phyloP scores from a whole-genome alignment of 2,888 invertebrate species.

The Caenorhabditis parvicauda region DNA sequence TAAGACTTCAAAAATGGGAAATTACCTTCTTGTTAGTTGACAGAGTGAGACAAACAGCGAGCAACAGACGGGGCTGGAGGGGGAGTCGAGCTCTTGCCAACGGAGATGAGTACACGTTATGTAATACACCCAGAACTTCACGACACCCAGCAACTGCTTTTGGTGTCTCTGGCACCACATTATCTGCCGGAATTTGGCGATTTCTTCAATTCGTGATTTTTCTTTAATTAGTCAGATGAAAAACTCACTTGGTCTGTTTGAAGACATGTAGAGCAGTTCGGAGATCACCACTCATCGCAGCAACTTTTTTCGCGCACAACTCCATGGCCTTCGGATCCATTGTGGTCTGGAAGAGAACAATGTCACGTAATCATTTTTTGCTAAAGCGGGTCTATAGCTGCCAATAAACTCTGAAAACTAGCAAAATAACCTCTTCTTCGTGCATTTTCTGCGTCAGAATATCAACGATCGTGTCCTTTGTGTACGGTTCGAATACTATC shows the following conservation, averaged over 20 bases:
- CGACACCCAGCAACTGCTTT: constrained; percentile 21
- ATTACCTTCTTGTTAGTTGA: constrained; percentile 35
- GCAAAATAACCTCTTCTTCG: constrained; percentile 63
- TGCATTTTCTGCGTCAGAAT: constrained; percentile 79
- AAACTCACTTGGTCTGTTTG: constrained; percentile 47
- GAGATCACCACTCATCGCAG: constrained; percentile 90
- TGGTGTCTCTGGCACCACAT: not conserved
- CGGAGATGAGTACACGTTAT: constrained; percentile 51
- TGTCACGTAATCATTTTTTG: not conserved
- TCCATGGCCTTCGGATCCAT: constrained; percentile 81
- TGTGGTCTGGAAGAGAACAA: constrained; percentile 5
- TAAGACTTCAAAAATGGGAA: not conserved
- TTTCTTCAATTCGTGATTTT: not conserved
- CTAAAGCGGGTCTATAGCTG: not conserved
- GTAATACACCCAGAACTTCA: constrained; percentile 47
- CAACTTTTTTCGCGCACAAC: constrained; percentile 88
- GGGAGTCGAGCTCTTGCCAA: constrained; percentile 48
- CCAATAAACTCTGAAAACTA: not conserved
- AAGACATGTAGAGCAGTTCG: constrained; percentile 89
- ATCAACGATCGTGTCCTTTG: constrained; percentile 81
- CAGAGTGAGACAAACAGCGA: constrained; percentile 40
- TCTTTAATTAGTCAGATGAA: not conserved
- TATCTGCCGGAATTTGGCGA: constrained; percentile 3
- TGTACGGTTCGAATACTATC: constrained; percentile 88
- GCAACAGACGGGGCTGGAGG: constrained; percentile 36